Evolutionary conservation across 2,113 vertebrate genomes (phyloP).

Genomic region (Hemicordylus capensis): DNA sequence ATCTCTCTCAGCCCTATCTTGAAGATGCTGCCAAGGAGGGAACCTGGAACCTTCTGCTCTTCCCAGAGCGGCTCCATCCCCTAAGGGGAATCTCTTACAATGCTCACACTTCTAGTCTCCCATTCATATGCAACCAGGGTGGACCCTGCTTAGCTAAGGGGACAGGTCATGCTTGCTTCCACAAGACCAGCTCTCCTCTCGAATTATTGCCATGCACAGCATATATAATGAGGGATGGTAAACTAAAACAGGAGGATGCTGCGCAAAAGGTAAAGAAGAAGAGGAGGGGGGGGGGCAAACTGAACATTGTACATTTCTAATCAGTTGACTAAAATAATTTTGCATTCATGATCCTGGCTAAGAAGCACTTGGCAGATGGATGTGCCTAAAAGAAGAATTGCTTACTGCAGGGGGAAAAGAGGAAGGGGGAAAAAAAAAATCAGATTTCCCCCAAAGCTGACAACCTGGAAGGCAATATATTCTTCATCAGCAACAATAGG

Average conservation of each 20-base stretch:
- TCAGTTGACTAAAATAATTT: constrained; percentile 52
- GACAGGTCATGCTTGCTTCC: too few species aligned
- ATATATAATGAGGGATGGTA: neutral
- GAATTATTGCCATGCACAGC: neutral
- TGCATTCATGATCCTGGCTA: constrained; percentile 39
- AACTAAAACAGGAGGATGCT: neutral
- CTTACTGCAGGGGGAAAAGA: constrained; percentile 11
- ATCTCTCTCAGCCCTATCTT: too few species aligned
- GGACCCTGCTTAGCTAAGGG: too few species aligned
- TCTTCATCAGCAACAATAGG: constrained; percentile 54
- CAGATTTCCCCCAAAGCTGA: constrained; percentile 50
- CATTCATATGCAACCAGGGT: too few species aligned
- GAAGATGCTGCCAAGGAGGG: too few species aligned
- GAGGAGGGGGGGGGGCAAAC: neutral
- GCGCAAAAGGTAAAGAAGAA: neutral
- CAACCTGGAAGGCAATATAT: constrained; percentile 42
- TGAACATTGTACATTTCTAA: constrained; percentile 1
- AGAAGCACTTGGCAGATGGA: constrained; percentile 46
- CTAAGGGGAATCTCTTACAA: too few species aligned
- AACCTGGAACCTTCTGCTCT: too few species aligned
- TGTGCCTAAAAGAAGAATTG: constrained; percentile 56
- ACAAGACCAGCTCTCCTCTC: too few species aligned
- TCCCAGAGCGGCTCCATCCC: too few species aligned
- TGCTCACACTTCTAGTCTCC: too few species aligned
- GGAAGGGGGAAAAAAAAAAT: constrained; percentile 16